Evolutionary conservation across 2,888 invertebrate genomes (phyloP), one percentile per base, ranked within the genome.

Genomic region (Ophion obscuratus): DNA sequence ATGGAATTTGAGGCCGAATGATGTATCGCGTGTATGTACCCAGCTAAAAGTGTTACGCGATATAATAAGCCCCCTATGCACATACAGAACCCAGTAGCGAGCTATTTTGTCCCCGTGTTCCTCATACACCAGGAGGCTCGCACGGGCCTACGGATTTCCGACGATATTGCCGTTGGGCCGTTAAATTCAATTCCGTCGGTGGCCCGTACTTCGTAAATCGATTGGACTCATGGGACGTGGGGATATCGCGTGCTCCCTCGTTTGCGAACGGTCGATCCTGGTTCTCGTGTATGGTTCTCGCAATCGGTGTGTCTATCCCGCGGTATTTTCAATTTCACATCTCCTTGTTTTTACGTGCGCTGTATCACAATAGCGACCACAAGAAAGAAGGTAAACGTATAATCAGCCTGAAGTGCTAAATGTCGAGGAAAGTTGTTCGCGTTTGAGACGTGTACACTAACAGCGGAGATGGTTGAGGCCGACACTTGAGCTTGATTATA

Each of bases 21-120:
- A 53, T 17, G 53, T 53, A 1, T 20, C 24, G 20, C 17, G 24
- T 11, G 24, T 61, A 20, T 61, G 11, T 61, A 53, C 20, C 67
- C 20, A 2, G 5, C 31, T 31, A 27, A 27, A 75, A 68, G 59
- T 70, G 62, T 77, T 62, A 9, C 5, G 20, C 40, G 24, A 27
- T 66, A 27, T 40, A 27, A 68, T 67, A 27, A 59, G 17, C 14
- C 53, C 14, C 11, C 20, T 10, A 20, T 53, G 36, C 10, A 31
- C 9, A 14, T 24, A 71, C 74, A 27, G 24, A 74, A 67, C 68
- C 81, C 84, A 84, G 68, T 84, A 84, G 83, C 82, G 81, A 62
- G 31, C 44, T 20, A 64, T 75, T 47, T 24, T n/a, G 40, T 57
- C 53, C 36, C 74, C 40, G 5, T 57, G 36, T 20, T 78, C 20